A percentile compares a stretch with the other conserved stretches of the same genome.
Conservation (phyloP, 2,113 vertebrate species). For the Struthidea cinerea region DNA sequence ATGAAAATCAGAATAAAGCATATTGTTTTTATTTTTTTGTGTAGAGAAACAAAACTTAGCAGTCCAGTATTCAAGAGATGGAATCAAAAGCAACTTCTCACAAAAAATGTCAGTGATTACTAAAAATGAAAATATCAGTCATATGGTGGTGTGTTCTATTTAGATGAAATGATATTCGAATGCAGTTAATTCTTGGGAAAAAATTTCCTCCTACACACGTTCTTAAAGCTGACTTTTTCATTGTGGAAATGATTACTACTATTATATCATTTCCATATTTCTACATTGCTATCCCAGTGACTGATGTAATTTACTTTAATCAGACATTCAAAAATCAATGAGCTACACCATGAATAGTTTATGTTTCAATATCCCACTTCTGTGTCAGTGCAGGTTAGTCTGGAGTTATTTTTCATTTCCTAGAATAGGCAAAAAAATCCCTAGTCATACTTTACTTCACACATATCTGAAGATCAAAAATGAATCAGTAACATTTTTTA, state of each 20-base stretch:
- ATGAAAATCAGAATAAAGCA: background rate
- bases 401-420: background rate
- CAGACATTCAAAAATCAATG: background rate
- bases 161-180: constrained; percentile 12
- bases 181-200: constrained; percentile 46
- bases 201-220: constrained; percentile 36
- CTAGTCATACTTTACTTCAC: background rate
- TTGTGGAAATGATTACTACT: constrained; percentile 41
- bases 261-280: constrained; percentile 8
- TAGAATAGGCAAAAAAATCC: background rate
- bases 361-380: background rate
- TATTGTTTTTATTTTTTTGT: background rate
- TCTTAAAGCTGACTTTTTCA: constrained; percentile 14
- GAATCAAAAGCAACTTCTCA: background rate
- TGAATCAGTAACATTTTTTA: background rate
- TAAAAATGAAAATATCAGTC: constrained; percentile 29
- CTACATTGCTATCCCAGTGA: background rate
- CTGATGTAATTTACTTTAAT: constrained; percentile 20
- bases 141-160: background rate
- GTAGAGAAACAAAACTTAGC: background rate
- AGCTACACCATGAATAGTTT: background rate
- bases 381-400: background rate
- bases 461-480: background rate
- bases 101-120: background rate
- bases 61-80: background rate